phyloP scores from a whole-genome alignment of 2,888 invertebrate species.

The Eilema depressum region DNA sequence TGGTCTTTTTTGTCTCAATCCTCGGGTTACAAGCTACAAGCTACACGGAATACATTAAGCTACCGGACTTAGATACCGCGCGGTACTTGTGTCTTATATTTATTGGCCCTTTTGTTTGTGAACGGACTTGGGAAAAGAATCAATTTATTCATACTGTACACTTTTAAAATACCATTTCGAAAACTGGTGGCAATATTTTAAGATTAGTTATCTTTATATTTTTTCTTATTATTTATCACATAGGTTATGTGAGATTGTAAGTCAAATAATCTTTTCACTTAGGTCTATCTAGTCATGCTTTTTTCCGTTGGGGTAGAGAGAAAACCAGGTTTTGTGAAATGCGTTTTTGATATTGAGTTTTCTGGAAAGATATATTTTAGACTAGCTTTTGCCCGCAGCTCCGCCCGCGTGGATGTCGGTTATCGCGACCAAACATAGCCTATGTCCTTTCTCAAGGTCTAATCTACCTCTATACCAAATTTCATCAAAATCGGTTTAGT shows the following conservation, averaged over 20 bases:
- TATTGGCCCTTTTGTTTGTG: conserved; percentile 50
- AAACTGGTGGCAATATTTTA: neutral
- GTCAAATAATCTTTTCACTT: neutral
- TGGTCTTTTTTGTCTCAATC: conserved; percentile 52
- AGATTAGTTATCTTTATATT: neutral
- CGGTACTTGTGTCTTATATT: conserved; percentile 60
- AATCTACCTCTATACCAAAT: too few relatives aligned
- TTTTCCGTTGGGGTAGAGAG: neutral
- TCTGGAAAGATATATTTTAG: too few relatives aligned
- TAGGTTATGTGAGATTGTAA: too few relatives aligned
- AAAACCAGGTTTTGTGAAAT: too few relatives aligned
- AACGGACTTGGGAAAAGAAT: conserved; percentile 20
- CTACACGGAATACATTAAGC: conserved; percentile 84
- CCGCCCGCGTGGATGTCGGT: too few relatives aligned
- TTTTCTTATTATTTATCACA: neutral
- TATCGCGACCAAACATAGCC: too few relatives aligned
- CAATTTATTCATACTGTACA: conserved; percentile 11
- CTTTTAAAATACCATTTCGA: conserved; percentile 20
- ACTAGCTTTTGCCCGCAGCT: too few relatives aligned
- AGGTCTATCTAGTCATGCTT: neutral
- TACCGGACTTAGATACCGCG: conserved; percentile 79
- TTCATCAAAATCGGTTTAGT: too few relatives aligned
- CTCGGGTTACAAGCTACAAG: conserved; percentile 61
- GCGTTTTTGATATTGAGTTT: too few relatives aligned
- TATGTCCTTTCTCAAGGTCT: too few relatives aligned